A percentile compares a stretch with the other conserved stretches of the same genome.
These are phyloP conservation scores for Aramus guarauna DNA, from an alignment of 2,113 vertebrate genomes.

Conservation along the genomic window DNA sequence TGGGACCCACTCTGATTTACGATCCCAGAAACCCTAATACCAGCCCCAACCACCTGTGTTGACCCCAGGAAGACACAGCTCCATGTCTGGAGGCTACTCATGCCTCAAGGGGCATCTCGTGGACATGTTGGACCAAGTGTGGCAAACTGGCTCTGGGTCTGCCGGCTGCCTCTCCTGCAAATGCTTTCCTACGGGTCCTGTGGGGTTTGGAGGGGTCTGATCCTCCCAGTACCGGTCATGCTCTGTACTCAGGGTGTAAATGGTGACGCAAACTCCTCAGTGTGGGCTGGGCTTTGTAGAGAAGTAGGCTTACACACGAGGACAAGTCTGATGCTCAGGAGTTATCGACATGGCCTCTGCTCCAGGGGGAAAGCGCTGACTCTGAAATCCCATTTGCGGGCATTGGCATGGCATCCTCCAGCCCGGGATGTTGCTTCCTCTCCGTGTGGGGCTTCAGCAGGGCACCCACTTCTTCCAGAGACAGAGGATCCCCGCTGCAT, in stretches of 20 bases:
- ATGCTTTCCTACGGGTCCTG: not conserved
- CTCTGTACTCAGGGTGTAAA: not conserved
- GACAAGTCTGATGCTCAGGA: rapidly evolving
- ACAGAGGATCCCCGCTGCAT: not conserved
- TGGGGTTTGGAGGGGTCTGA: not conserved
- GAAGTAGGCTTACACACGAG: rapidly evolving
- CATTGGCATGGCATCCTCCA: not conserved
- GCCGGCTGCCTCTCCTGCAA: not conserved
- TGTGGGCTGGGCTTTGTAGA: not conserved
- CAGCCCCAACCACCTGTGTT: not conserved
- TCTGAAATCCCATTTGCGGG: not conserved
- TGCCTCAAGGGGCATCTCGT: not conserved
- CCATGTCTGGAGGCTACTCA: not conserved
- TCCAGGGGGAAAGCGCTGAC: not conserved
- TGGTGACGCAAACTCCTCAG: rapidly evolving
- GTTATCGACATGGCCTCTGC: rapidly evolving
- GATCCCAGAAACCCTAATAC: not conserved
- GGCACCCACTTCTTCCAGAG: not conserved
- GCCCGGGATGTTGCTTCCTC: not conserved
- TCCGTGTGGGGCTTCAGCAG: not conserved
- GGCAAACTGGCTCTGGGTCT: not conserved
- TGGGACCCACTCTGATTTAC: rapidly evolving
- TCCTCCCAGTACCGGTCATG: not conserved
- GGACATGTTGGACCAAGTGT: rapidly evolving
- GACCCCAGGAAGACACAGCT: not conserved